Evolutionary conservation across 2,888 invertebrate species (phyloP), one percentile per base, ranked within the genome.

Genomic region (Syrista parreyssii): DNA sequence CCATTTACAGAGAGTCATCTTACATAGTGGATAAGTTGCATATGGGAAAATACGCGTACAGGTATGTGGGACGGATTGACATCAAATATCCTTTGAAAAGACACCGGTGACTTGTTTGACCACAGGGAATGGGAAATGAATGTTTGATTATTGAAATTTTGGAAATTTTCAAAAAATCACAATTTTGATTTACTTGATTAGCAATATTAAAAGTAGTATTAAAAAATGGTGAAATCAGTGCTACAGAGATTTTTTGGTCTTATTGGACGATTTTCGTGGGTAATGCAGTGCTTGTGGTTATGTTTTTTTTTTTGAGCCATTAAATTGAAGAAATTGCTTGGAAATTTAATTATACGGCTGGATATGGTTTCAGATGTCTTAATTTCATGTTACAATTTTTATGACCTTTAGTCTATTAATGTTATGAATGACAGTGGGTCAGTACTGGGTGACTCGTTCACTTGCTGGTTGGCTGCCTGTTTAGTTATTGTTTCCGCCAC

Each of bases 401-500:
- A 55, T 23, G 23, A 55, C 23, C 0, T 23, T 55, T 9, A 1
- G 23, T 55, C 78, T 73, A 75, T 78, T 78, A 75, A 73, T 68
- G 68, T 78, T 78, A 75, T 73, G 75, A 75, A 78, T 75, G 78
- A 78, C 78, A 76, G 75, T 78, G 78, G 78, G 78, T 78, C 78
- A 78, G 75, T 75, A 34, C 34, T 75, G 72, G 75, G 72, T 72
- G 71, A n/a, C 55, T 55, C 55, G 55, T 55, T 23, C 55, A 55
- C 68, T 30, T 55, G 75, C 76, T 68, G 79, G 82, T 79, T 83
- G 80, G 78, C 81, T 80, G 81, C 79, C 82, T 83, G 87, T 87
- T 86, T 86, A 84, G 85, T 88, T 88, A 88, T 88, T 86, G 87
- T 89, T 89, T 88, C 89, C 88, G 86, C 83, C 83, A 83, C 82